Evolutionary conservation across 2,113 vertebrate genomes (phyloP).

Genomic region (Amblyornis subalaris): DNA sequence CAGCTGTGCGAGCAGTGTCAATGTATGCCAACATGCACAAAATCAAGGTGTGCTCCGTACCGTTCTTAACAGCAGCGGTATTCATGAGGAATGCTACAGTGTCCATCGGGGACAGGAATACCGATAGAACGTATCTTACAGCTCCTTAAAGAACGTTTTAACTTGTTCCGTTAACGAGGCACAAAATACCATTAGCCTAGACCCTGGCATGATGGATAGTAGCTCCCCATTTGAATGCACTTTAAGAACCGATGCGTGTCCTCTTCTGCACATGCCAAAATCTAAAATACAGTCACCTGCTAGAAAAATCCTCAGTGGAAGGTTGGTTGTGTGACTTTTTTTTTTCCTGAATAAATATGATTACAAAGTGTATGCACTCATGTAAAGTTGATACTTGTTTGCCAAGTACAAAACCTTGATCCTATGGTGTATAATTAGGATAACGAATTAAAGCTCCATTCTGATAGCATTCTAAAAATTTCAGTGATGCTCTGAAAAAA

Average conservation of each 20-base stretch:
- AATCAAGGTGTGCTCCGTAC: background rate
- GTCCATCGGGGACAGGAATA: background rate
- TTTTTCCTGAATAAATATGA: background rate
- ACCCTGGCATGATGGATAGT: background rate
- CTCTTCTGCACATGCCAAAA: background rate
- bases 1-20: background rate
- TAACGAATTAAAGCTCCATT: background rate
- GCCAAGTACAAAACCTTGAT: background rate
- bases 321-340: rapidly evolving
- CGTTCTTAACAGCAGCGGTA: background rate
- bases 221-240: background rate
- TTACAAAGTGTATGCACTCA: background rate
- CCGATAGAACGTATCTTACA: rapidly evolving
- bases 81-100: background rate
- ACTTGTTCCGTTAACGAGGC: background rate
- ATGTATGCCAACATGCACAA: background rate
- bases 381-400: background rate
- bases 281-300: background rate
- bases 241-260: background rate
- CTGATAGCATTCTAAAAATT: background rate
- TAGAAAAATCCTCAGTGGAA: background rate
- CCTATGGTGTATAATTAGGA: background rate
- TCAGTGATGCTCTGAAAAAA: background rate
- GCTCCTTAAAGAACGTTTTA: background rate
- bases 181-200: background rate